These are phyloP conservation scores for Cheilosia impressa DNA, from an alignment of 2,888 invertebrate species.

Conservation along the genomic window DNA sequence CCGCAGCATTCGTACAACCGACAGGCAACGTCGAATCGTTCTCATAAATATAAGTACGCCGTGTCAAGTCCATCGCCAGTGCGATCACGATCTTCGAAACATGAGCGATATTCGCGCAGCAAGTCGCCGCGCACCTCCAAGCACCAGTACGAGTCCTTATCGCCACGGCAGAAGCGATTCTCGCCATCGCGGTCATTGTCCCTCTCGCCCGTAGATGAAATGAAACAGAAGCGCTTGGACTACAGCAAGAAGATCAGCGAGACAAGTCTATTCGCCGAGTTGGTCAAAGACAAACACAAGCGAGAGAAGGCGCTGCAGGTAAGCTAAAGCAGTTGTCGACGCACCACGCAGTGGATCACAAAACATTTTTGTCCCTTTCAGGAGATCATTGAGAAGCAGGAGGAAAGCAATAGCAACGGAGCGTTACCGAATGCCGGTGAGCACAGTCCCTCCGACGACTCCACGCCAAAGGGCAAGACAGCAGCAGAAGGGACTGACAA, in stretches of 20 bases:
- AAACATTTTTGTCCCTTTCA: conserved; percentile 41
- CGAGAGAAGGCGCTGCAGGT: conserved; percentile 88
- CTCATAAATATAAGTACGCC: conserved; percentile 79
- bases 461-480: conserved; percentile 77
- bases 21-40: conserved; percentile 78
- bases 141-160: conserved; percentile 81
- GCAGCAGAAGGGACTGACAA: conserved; percentile 58
- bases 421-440: conserved; percentile 80
- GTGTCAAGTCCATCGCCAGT: conserved; percentile 82
- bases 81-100: conserved; percentile 83
- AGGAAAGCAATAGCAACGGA: conserved; percentile 84
- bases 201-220: conserved; percentile 82
- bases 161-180: conserved; percentile 79
- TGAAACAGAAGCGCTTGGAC: conserved; percentile 85
- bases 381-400: conserved; percentile 88
- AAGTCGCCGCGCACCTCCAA: conserved; percentile 79
- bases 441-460: conserved; percentile 82
- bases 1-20: conserved; percentile 78
- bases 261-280: conserved; percentile 94
- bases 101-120: conserved; percentile 81
- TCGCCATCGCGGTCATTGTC: conserved; percentile 82
- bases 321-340: conserved; percentile 13
- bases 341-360: not conserved
- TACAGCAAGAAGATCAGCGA: conserved; percentile 93
- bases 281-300: conserved; percentile 93